A percentile compares a stretch with the other conserved stretches of the same genome.
These are phyloP conservation scores for Trichopoda pennipes DNA, from an alignment of 2,888 invertebrate genomes.

Conservation along the genomic window DNA sequence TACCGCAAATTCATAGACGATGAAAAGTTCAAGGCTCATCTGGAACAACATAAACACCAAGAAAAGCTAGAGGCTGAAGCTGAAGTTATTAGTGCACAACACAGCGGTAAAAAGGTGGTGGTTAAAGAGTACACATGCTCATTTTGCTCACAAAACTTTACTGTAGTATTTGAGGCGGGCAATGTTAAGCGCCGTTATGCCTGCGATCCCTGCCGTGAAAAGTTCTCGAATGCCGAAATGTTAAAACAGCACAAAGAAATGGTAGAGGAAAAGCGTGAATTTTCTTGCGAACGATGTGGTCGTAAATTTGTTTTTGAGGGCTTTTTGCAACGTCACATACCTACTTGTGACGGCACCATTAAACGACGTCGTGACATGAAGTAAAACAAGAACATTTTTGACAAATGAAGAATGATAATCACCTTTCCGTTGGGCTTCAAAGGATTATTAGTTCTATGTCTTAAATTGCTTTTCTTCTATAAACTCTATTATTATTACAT, in stretches of 20 bases:
- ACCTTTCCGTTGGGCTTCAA: background rate
- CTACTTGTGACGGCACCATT: constrained; percentile 80
- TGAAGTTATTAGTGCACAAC: constrained; percentile 74
- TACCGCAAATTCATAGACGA: constrained; percentile 80
- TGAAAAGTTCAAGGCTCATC: constrained; percentile 76
- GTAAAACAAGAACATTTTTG: constrained; percentile 67
- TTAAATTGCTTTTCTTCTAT: constrained; percentile 41
- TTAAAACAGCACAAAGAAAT: constrained; percentile 79
- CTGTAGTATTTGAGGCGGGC: constrained; percentile 79
- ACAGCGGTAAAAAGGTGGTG: constrained; percentile 78
- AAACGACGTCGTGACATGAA: constrained; percentile 79
- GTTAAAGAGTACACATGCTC: constrained; percentile 80
- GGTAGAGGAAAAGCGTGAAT: constrained; percentile 80
- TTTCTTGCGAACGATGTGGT: constrained; percentile 79
- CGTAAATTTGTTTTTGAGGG: constrained; percentile 80
- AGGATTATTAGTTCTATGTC: constrained; percentile 12
- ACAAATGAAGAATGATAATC: constrained; percentile 5
- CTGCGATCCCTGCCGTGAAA: constrained; percentile 79
- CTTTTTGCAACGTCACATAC: constrained; percentile 79
- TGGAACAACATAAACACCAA: constrained; percentile 79
- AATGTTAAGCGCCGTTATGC: constrained; percentile 80
- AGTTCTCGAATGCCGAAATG: constrained; percentile 79
- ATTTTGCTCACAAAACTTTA: constrained; percentile 79
- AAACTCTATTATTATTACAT: constrained; percentile 64
- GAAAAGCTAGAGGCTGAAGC: constrained; percentile 79